Evolutionary conservation across 2,113 vertebrate species (phyloP).

Genomic region (Gasterosteus aculeatus): DNA sequence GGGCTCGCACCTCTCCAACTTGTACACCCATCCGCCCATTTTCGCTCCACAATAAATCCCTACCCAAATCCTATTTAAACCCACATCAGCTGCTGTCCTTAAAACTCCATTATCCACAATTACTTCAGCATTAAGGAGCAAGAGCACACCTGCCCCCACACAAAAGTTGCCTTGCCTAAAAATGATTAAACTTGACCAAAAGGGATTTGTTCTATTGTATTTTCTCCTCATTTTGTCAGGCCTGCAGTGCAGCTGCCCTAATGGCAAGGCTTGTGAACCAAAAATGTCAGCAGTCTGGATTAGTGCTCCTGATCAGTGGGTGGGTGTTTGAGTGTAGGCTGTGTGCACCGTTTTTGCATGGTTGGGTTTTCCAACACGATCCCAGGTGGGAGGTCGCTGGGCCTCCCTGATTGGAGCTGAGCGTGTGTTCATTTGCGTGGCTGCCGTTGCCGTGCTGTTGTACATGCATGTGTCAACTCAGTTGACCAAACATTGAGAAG

Average conservation of each 20-base stretch:
- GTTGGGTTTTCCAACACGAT: constrained; percentile 35
- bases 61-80: constrained; percentile 80
- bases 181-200: constrained; percentile 72
- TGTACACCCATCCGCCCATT: constrained; percentile 61
- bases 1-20: constrained; percentile 56
- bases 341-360: constrained; percentile 46
- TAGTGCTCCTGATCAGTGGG: constrained; percentile 53
- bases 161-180: constrained; percentile 67
- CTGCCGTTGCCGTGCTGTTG: constrained; percentile 4
- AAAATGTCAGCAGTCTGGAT: constrained; percentile 59
- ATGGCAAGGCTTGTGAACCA: constrained; percentile 45
- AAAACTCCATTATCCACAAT: constrained; percentile 85
- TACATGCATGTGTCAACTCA: neutral
- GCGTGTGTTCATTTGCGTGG: constrained; percentile 32
- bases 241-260: constrained; percentile 50
- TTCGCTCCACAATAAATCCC: constrained; percentile 71
- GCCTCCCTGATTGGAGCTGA: constrained; percentile 36
- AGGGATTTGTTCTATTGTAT: constrained; percentile 70
- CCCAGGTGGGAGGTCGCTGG: constrained; percentile 46
- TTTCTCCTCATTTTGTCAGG: constrained; percentile 46
- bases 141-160: constrained; percentile 75
- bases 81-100: constrained; percentile 79
- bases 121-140: constrained; percentile 77
- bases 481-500: neutral
- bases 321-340: constrained; percentile 42